These are phyloP conservation scores for Sturnira hondurensis DNA, from an alignment of 2,113 vertebrate genomes.

Conservation along the genomic window DNA sequence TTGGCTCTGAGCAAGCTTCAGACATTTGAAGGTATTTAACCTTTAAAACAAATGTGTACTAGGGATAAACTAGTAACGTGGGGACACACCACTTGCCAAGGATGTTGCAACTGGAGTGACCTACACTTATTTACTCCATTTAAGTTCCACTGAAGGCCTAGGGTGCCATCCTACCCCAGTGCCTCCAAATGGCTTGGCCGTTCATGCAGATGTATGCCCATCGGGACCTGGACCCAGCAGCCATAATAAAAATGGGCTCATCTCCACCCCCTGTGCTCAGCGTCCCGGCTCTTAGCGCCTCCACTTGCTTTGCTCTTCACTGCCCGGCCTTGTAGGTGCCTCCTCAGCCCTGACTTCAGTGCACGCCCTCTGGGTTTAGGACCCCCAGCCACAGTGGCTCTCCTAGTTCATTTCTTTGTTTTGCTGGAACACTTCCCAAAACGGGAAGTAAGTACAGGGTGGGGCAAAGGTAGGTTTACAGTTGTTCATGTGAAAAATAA, in stretches of 20 bases:
- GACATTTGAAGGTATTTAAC: not conserved
- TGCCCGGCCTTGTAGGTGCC: accelerated
- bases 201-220: not conserved
- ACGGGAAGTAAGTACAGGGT: not conserved
- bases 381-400: not conserved
- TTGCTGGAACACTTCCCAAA: not conserved
- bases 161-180: not conserved
- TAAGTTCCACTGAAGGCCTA: not conserved
- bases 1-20: not conserved
- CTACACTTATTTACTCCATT: not conserved
- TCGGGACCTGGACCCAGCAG: accelerated
- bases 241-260: accelerated
- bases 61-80: not conserved
- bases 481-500: no score
- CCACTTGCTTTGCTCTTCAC: not conserved
- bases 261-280: not conserved
- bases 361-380: not conserved
- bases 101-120: not conserved
- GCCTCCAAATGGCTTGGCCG: no score
- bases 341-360: not conserved
- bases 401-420: not conserved
- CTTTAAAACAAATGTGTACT: not conserved
- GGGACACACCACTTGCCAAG: no score
- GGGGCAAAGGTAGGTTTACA: no score
- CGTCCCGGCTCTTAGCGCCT: no score